A percentile compares a stretch with the other conserved stretches of the same genome.
Evolutionary conservation across 2,113 vertebrate species (phyloP).

Genomic region (Donacobius atricapilla): DNA sequence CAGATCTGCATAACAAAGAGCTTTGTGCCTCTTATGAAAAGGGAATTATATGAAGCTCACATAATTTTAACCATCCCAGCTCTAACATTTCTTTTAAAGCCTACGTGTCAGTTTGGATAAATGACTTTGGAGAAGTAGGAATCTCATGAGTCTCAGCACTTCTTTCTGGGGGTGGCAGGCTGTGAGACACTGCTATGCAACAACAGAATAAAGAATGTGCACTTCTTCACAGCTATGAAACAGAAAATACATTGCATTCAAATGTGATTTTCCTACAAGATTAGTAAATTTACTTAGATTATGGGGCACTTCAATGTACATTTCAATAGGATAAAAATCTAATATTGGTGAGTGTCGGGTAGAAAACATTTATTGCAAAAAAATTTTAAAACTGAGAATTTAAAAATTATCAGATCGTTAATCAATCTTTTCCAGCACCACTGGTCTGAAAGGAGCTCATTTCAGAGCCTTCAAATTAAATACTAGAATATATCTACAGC

Average conservation of each 20-base stretch:
- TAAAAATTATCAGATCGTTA: background rate
- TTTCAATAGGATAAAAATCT: background rate
- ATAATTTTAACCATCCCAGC: background rate
- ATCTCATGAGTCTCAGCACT: background rate
- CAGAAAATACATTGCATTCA: background rate
- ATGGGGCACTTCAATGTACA: background rate
- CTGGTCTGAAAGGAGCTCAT: background rate
- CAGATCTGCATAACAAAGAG: slow-evolving; percentile 1
- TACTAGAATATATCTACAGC: background rate
- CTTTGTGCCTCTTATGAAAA: background rate
- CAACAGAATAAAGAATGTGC: background rate
- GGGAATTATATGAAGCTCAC: background rate
- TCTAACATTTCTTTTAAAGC: background rate
- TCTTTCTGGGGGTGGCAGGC: background rate
- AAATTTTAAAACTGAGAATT: background rate
- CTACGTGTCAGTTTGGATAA: background rate
- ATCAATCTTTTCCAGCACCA: background rate
- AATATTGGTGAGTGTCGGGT: background rate
- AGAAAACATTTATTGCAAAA: background rate
- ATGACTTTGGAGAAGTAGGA: background rate
- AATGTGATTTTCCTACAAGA: background rate
- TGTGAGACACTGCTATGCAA: background rate
- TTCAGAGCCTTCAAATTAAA: background rate
- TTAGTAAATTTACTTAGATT: background rate
- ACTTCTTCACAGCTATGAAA: background rate